Base-by-base conservation (phyloP, 2,113 vertebrate species). In the Chionodraco myersi region DNA sequence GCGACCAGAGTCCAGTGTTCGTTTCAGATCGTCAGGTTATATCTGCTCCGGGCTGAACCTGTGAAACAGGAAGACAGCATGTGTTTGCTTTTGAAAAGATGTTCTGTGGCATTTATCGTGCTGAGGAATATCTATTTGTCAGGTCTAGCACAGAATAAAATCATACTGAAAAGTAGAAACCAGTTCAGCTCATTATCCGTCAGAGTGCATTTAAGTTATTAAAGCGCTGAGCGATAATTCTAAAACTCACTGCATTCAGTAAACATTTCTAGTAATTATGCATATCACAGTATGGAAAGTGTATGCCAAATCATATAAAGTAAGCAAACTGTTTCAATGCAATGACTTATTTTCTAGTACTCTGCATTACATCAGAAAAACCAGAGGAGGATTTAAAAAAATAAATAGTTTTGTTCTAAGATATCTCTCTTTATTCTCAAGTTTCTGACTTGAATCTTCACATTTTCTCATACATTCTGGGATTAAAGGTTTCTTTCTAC, bases 71-170 rank as follows among this genome's bases (percentile, higher is more conserved):
- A 30, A 15, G 2, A 34, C 8, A 2, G 7, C 60, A 1, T 72
- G 14, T 57, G 45, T 60, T 30, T 60, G 26, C 54, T 49, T 56
- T 23, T 58, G 15, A 7, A n/a, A 70, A 77, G 61, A 77, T 79
- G 71, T 67, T 36, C 18, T 2, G 41, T n/a, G 26, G 9, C 30
- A 54, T 65, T 76, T 68, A 44, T 68, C 2, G 49, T 47, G 4
- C 49, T 9, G 57, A 21, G 48, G 11, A 23, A 53, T 72, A 65
- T 77, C 84, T 69, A 56, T 72, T 79, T 30, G 10, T 63, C n/a
- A 23, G 18, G 30, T 23, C 10, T 21, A 34, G 45, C 16, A n/a
- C 8, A 21, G 45, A 54, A 70, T 59, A 44, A 54, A 21, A 56
- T 72, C 4, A 3, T n/a, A 44, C 11, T 23, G 11, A 48, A 13